Conservation (phyloP, 2,888 invertebrate genomes). For the Rhagonycha lutea region DNA sequence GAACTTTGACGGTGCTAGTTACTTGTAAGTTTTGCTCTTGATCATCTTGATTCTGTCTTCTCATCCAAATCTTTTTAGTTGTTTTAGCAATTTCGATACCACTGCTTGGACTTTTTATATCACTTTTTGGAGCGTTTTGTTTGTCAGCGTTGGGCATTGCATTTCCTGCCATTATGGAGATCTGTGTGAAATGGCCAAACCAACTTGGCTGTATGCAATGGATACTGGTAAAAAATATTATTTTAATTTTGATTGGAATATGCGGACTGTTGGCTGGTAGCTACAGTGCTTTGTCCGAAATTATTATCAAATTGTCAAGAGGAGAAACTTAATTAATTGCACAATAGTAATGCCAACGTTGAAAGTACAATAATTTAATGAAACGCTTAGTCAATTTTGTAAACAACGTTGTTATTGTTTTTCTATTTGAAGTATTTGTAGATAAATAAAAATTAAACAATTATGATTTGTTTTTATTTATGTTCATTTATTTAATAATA, state of each 20-base stretch:
- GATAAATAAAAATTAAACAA: neutral
- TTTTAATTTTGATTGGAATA: conserved; percentile 64
- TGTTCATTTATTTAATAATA: neutral
- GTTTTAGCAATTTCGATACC: conserved; percentile 72
- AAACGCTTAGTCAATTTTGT: conserved; percentile 5
- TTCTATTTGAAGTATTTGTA: conserved; percentile 6
- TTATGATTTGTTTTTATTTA: neutral
- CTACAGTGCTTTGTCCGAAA: conserved; percentile 65
- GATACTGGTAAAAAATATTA: conserved; percentile 59
- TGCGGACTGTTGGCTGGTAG: conserved; percentile 70
- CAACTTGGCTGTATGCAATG: conserved; percentile 56
- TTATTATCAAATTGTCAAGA: conserved; percentile 57
- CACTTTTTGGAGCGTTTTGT: conserved; percentile 86
- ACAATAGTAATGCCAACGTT: neutral
- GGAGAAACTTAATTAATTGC: conserved; percentile 21
- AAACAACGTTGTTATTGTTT: conserved; percentile 7
- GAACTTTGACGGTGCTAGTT: conserved; percentile 49
- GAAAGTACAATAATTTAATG: neutral
- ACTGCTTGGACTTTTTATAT: conserved; percentile 73
- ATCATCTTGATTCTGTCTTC: neutral
- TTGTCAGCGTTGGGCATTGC: conserved; percentile 86
- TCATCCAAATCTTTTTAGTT: conserved; percentile 60
- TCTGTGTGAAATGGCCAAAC: conserved; percentile 77
- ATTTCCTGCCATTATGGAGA: conserved; percentile 87
- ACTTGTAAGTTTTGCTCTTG: conserved; percentile 51